A percentile compares a stretch with the other conserved stretches of the same genome.
phyloP scores from a whole-genome alignment of 2,113 vertebrate species.

The Cygnus buccinator region DNA sequence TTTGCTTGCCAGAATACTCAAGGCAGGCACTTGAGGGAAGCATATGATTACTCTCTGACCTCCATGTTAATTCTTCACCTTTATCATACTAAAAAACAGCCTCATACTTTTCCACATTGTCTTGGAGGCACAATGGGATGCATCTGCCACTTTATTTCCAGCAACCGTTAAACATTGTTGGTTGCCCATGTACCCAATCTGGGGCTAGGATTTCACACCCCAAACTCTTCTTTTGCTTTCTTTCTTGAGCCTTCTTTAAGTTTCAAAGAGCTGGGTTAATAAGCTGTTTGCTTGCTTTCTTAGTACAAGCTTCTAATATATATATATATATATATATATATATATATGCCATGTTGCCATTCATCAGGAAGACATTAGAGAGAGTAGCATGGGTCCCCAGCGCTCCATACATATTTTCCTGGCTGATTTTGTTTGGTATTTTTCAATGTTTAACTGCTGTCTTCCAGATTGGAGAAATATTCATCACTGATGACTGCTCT shows the following conservation, averaged over 20 bases:
- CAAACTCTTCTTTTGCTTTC: background rate
- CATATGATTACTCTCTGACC: background rate
- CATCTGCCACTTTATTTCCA: background rate
- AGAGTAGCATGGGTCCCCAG: background rate
- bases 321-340: background rate
- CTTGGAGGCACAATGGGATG: background rate
- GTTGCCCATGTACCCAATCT: background rate
- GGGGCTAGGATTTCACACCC: background rate
- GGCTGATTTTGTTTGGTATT: background rate
- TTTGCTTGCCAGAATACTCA: background rate
- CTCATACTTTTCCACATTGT: background rate
- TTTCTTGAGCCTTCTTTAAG: background rate
- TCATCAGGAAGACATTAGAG: background rate
- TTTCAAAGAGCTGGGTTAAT: background rate
- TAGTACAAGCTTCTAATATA: background rate
- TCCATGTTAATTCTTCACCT: background rate
- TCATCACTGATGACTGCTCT: constrained; percentile 69
- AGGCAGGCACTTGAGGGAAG: background rate
- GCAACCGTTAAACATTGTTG: background rate
- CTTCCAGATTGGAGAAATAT: constrained; percentile 63
- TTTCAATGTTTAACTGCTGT: background rate
- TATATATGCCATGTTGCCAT: background rate
- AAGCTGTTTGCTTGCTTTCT: background rate
- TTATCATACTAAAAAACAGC: background rate
- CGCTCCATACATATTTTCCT: background rate